phyloP scores from a whole-genome alignment of 2,797 vertebrate genomes.

The Brotula barbata region DNA sequence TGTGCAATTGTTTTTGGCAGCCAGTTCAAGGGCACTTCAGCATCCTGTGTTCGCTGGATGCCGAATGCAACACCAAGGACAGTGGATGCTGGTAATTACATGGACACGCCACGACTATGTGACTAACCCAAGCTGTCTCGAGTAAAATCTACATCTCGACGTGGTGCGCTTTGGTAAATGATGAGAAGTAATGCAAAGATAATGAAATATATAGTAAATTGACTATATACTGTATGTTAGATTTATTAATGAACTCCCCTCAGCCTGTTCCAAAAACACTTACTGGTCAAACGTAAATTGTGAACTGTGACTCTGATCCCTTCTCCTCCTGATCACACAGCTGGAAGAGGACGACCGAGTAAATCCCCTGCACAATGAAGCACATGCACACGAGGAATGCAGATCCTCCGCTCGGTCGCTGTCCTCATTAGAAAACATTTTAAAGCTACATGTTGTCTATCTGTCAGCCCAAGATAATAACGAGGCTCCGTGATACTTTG shows the following conservation, averaged over 20 bases:
- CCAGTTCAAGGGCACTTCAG: too few species aligned
- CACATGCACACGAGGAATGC: constrained; percentile 76
- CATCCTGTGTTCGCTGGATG: too few species aligned
- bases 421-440: constrained; percentile 58
- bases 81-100: too few species aligned
- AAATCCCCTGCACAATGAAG: constrained; percentile 63
- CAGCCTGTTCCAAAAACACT: too few species aligned
- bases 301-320: constrained; percentile 1
- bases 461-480: constrained; percentile 21
- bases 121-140: too few species aligned
- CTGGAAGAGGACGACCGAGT: constrained; percentile 35
- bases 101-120: too few species aligned
- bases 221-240: not conserved
- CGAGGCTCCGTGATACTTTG: constrained; percentile 25
- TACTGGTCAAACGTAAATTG: not conserved
- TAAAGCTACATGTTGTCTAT: constrained; percentile 26
- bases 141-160: too few species aligned
- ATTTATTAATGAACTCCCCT: constrained; percentile 4
- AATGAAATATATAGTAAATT: too few species aligned
- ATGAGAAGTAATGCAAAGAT: too few species aligned
- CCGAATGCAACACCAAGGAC: too few species aligned
- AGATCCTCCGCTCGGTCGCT: constrained; percentile 39
- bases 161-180: too few species aligned
- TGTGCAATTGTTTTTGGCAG: not conserved
- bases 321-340: constrained; percentile 29